Conservation (phyloP, 2,113 vertebrate species). For the Pterophyllum scalare region DNA sequence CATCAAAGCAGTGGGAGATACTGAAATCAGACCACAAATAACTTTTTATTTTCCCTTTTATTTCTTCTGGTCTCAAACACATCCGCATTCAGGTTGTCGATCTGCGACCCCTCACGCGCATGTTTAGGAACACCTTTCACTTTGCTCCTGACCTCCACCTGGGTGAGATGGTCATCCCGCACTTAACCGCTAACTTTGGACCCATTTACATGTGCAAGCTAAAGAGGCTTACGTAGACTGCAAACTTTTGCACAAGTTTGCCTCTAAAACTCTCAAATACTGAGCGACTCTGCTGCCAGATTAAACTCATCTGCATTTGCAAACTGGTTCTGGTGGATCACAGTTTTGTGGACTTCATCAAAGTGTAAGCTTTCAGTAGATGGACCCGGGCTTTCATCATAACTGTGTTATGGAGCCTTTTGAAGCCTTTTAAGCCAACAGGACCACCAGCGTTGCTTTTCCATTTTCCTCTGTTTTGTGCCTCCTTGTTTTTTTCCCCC, state of each 20-base stretch:
- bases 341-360: no score
- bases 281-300: background rate
- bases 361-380: background rate
- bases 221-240: conserved; percentile 72
- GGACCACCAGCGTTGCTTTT: no score
- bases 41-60: background rate
- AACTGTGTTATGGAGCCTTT: background rate
- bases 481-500: no score
- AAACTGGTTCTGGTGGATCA: background rate
- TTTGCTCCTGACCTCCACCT: conserved; percentile 84
- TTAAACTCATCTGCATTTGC: background rate
- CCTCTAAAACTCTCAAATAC: background rate
- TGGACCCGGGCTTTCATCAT: background rate
- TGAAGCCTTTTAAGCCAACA: background rate
- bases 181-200: conserved; percentile 93
- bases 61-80: background rate
- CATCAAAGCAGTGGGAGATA: background rate
- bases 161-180: conserved; percentile 92
- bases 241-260: background rate
- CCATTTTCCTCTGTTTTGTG: background rate
- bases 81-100: conserved; percentile 75
- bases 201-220: conserved; percentile 96
- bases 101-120: conserved; percentile 78
- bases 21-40: background rate
- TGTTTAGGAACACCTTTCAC: conserved; percentile 87